Conservation (phyloP, 2,113 vertebrate species). For the Catharus bicknelli region DNA sequence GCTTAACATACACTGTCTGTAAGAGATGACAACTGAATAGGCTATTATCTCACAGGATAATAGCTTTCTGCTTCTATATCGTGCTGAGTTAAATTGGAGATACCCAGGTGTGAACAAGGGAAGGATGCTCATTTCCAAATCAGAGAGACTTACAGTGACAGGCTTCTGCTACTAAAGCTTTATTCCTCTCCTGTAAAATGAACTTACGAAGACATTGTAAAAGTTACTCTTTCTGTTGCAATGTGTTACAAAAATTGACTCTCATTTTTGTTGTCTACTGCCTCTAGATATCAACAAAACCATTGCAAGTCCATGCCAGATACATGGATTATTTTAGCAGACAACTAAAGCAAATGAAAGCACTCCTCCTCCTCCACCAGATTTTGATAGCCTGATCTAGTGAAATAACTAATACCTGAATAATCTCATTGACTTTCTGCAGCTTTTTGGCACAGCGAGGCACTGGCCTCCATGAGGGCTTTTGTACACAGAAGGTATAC, state of each 20-base stretch:
- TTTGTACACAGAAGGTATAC: background rate
- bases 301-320: background rate
- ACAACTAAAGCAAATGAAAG: background rate
- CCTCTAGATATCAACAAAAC: background rate
- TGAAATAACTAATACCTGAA: background rate
- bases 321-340: background rate
- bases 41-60: background rate
- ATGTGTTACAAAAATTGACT: background rate
- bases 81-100: background rate
- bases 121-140: background rate
- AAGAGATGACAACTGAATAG: background rate
- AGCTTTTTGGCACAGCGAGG: background rate
- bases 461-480: background rate
- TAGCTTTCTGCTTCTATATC: background rate
- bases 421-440: background rate
- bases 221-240: background rate
- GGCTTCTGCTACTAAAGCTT: background rate
- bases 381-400: background rate
- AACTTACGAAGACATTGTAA: background rate
- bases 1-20: background rate
- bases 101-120: background rate
- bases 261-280: background rate
- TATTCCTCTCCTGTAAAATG: background rate
- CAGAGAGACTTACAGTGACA: background rate
- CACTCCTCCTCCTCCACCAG: background rate